Conservation (phyloP, 2,797 vertebrate species). For the Tapirus indicus region DNA sequence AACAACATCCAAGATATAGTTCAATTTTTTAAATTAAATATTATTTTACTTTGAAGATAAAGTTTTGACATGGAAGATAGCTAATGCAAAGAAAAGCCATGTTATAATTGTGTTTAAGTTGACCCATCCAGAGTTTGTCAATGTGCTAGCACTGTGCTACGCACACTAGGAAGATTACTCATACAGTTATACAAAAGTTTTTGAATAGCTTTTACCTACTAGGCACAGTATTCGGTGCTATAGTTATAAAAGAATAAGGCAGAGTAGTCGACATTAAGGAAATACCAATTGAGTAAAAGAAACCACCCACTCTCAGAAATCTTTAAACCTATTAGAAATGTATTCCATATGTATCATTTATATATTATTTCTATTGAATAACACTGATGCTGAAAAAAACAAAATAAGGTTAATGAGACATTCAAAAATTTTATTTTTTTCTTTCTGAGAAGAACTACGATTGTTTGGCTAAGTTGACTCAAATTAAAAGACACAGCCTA, state of each 20-base stretch:
- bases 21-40: neutral
- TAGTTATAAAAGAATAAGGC: neutral
- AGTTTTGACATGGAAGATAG: neutral
- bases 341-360: neutral
- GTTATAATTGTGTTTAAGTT: neutral
- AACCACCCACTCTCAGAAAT: neutral
- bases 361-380: slow-evolving; percentile 13
- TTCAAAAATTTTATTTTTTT: neutral
- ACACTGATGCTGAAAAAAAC: neutral
- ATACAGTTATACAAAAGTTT: neutral
- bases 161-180: neutral
- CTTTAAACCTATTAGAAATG: neutral
- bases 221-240: neutral
- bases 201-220: neutral
- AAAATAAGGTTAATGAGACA: neutral
- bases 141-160: neutral
- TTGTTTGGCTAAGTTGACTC: neutral
- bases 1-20: neutral
- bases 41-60: neutral
- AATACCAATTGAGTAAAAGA: neutral
- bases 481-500: neutral
- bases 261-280: neutral
- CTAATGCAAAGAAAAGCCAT: neutral
- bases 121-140: neutral
- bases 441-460: neutral